A percentile compares a stretch with the other conserved stretches of the same genome.
These are phyloP conservation scores for Silurus lanzhouensis DNA, from an alignment of 2,797 vertebrate genomes.

Conservation along the genomic window DNA sequence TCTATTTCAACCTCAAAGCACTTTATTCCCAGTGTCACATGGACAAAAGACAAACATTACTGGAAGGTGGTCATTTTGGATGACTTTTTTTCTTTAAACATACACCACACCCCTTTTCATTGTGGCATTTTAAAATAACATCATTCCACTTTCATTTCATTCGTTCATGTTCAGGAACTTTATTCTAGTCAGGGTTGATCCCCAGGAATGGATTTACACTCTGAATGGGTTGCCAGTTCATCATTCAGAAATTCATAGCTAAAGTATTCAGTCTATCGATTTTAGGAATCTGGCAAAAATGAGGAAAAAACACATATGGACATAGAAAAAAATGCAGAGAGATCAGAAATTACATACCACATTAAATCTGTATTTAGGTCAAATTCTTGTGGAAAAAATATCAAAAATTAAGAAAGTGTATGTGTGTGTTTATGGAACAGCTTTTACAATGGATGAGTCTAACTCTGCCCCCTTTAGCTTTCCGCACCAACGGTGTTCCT, in stretches of 20 bases:
- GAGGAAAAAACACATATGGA: too few species aligned
- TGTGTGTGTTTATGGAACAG: not conserved
- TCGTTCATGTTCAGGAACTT: not conserved
- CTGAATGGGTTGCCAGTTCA: not conserved
- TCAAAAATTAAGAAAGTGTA: not conserved
- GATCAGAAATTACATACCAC: not conserved
- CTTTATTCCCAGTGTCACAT: too few species aligned
- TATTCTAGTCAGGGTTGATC: not conserved
- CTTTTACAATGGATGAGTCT: not conserved
- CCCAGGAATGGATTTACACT: not conserved
- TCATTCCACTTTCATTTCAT: not conserved
- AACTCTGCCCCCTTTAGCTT: not conserved
- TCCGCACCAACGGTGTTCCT: not conserved
- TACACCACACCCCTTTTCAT: not conserved
- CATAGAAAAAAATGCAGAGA: not conserved
- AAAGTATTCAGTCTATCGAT: not conserved
- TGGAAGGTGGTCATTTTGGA: not conserved
- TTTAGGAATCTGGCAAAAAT: not conserved
- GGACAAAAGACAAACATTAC: not conserved
- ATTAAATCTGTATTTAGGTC: not conserved
- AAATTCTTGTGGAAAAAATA: too few species aligned
- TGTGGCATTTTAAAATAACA: not conserved
- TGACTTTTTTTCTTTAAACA: not conserved
- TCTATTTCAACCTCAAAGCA: too few species aligned
- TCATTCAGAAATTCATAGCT: not conserved